phyloP scores from a whole-genome alignment of 2,888 invertebrate species.

The Diaprepes abbreviatus region DNA sequence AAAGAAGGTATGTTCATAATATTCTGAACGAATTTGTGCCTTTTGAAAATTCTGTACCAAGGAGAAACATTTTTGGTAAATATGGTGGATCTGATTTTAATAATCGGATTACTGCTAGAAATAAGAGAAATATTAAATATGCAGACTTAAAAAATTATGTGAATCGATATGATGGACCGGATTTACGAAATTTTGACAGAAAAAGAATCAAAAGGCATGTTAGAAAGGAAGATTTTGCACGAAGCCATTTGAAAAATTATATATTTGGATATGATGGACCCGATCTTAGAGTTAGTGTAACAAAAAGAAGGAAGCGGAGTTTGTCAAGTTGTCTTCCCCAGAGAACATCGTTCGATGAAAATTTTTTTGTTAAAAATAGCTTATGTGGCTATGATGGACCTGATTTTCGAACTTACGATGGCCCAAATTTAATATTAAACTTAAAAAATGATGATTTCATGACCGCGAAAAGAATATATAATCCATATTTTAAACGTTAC shows the following conservation, averaged over 20 bases:
- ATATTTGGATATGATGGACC: conserved; percentile 7
- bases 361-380: conserved; percentile 3
- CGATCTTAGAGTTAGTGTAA: not conserved
- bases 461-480: not conserved
- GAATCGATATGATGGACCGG: not conserved
- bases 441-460: conserved; percentile 13
- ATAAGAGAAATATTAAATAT: not conserved
- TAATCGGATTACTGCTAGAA: not conserved
- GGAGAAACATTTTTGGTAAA: not conserved
- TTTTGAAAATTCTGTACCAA: not conserved
- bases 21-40: conserved; percentile 55
- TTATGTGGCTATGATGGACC: not conserved
- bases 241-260: not conserved
- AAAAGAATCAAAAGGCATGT: not conserved
- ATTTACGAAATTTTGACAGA: not conserved
- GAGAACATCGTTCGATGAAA: not conserved
- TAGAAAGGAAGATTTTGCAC: not conserved
- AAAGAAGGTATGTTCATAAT: conserved; percentile 65
- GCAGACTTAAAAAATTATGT: not conserved
- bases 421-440: not conserved
- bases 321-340: not conserved
- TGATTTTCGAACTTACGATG: conserved; percentile 8
- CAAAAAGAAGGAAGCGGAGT: not conserved
- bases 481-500: not conserved
- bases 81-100: not conserved